Evolutionary conservation across 2,797 vertebrate species (phyloP).

Genomic region (Pseudochirops cupreus): DNA sequence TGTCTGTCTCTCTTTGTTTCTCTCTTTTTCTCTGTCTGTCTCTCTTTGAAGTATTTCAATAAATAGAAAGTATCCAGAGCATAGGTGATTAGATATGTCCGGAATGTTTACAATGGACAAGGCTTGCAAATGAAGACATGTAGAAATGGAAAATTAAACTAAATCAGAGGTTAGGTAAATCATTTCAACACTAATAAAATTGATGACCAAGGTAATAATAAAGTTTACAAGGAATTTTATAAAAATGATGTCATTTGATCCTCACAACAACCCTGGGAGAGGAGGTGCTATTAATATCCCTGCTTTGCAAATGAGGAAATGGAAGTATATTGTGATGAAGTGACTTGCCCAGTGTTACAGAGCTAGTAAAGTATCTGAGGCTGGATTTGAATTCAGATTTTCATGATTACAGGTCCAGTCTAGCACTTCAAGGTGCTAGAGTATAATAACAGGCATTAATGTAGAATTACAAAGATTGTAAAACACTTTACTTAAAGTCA

Average conservation of each 20-base stretch:
- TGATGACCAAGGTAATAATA: slow-evolving; percentile 1
- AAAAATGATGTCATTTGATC: neutral
- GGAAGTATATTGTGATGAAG: neutral
- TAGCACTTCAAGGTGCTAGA: neutral
- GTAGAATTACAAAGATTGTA: neutral
- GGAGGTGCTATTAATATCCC: neutral
- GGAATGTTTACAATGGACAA: slow-evolving; percentile 32
- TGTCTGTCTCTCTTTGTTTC: neutral
- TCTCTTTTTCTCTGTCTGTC: neutral
- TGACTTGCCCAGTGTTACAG: neutral
- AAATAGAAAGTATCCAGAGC: slow-evolving; percentile 24
- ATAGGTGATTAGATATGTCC: neutral
- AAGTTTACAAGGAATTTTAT: neutral
- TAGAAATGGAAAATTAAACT: neutral
- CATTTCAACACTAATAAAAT: neutral
- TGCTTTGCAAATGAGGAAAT: neutral
- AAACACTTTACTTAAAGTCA: neutral
- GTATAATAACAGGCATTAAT: neutral
- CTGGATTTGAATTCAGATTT: neutral
- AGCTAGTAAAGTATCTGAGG: neutral
- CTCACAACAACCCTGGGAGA: neutral
- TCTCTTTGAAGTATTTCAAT: slow-evolving; percentile 41
- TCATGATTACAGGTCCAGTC: neutral
- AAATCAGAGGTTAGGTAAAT: neutral
- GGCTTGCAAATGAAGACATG: slow-evolving; percentile 23